phyloP scores from a whole-genome alignment of 2,888 invertebrate species.

The Leucozona laternaria region DNA sequence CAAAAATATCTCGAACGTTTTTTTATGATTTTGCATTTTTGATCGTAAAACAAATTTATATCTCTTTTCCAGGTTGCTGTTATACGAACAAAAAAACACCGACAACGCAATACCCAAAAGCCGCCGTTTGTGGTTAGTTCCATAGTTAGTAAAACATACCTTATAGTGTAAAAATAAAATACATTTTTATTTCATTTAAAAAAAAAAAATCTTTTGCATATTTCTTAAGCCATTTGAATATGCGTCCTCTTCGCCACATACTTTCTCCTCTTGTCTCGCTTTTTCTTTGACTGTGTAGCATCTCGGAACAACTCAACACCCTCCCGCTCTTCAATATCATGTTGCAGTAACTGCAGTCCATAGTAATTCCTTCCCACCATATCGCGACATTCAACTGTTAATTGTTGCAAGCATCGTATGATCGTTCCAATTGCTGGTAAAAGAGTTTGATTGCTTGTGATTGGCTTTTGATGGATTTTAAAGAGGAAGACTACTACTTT shows the following conservation, averaged over 20 bases:
- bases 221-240: conserved; percentile 75
- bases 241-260: conserved; percentile 79
- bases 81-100: conserved; percentile 56
- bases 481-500: conserved; percentile 91
- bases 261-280: conserved; percentile 85
- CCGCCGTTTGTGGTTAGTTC: conserved; percentile 80
- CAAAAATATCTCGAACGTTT: too few relatives aligned
- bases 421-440: conserved; percentile 83
- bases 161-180: background rate
- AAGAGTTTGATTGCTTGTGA: conserved; percentile 89
- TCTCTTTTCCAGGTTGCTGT: conserved; percentile 45
- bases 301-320: conserved; percentile 92
- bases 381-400: conserved; percentile 86
- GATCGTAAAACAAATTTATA: background rate
- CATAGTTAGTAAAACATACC: background rate
- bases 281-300: conserved; percentile 87
- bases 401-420: conserved; percentile 78
- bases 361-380: conserved; percentile 93
- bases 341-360: conserved; percentile 90
- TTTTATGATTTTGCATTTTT: too few relatives aligned
- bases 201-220: background rate
- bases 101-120: conserved; percentile 79
- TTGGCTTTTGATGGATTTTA: conserved; percentile 90
- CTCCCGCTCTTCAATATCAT: conserved; percentile 90
- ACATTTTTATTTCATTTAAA: conserved; percentile 43